These are phyloP conservation scores for Xestoiulus laeticollis DNA, from an alignment of 2,888 invertebrate species.

Conservation along the genomic window DNA sequence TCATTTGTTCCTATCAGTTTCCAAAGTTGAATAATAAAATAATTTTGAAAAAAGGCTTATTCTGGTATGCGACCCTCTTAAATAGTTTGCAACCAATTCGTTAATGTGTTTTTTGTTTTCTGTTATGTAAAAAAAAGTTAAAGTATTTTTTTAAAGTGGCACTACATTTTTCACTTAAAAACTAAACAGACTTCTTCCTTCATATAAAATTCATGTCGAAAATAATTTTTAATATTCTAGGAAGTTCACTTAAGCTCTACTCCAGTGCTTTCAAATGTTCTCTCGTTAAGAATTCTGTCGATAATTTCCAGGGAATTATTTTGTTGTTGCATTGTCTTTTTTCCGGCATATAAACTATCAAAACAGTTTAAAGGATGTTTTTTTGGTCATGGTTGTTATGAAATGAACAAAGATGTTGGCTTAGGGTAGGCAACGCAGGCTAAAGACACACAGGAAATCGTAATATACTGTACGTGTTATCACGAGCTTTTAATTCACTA, in stretches of 20 bases:
- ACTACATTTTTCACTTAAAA: too few relatives aligned
- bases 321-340: not conserved
- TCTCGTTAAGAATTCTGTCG: not conserved
- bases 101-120: too few relatives aligned
- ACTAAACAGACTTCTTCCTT: not conserved
- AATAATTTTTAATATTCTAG: not conserved
- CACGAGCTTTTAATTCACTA: not conserved
- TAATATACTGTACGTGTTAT: not conserved
- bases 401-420: not conserved
- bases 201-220: not conserved
- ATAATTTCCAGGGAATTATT: not conserved
- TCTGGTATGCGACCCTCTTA: too few relatives aligned
- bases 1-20: too few relatives aligned
- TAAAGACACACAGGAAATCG: not conserved
- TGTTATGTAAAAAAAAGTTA: too few relatives aligned
- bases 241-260: not conserved
- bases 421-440: not conserved
- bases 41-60: too few relatives aligned
- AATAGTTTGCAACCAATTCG: too few relatives aligned
- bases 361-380: not conserved
- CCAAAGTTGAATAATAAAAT: too few relatives aligned
- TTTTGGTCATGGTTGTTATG: not conserved
- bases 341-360: not conserved
- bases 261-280: not conserved
- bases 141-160: too few relatives aligned